Evolutionary conservation across 1,140 invertebrate species (phyloP), one percentile per base, ranked within the genome.

Genomic region (Drosophila ambigua): DNA sequence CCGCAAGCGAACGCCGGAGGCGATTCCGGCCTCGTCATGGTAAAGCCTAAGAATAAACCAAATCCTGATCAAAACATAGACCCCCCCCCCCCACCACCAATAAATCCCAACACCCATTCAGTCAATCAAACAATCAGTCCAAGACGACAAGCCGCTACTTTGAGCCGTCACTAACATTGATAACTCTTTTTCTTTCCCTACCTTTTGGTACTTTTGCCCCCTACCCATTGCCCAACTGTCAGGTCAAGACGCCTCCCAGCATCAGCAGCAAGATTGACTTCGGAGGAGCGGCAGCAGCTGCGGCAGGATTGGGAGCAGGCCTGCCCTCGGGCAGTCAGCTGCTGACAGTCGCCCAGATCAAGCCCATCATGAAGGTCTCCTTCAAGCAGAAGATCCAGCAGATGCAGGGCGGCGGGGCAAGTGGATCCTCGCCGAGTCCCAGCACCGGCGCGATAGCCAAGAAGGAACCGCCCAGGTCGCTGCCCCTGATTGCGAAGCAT

Each of bases 1-100:
- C 93, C 93, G 54, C 94, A 96, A 52, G 71, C 91, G 51, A 77
- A 41, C 60, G 73, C 66, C 45, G 76, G 54, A 45, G 26, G 51
- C 39, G 79, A 84, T 23, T 58, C 82, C 7, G 75, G 81, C 13
- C 57, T 67, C 82, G 92, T 52, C 90, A 92, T 87, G 83, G 83
- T 87, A 87, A 87, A 64, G 52, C 66, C 50, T 7, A 59, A 68
- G 46, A 23, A 43, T 15, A 24, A n/a, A 2, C 15, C n/a, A 44
- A 31, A 45, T n/a, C 35, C 35, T 2, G 9, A 13, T 2, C 35
- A 39, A n/a, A 28, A 2, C 7, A 2, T 11, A 52, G 26, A 11
- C 16, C 2, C 23, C 23, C 0, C 23, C 0, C 16, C 16, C 16
- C 16, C 1, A 16, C 16, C 16, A 1, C 4, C 9, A 13, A 20